phyloP scores from a whole-genome alignment of 2,113 vertebrate genomes.

The Eupsittula cactorum region DNA sequence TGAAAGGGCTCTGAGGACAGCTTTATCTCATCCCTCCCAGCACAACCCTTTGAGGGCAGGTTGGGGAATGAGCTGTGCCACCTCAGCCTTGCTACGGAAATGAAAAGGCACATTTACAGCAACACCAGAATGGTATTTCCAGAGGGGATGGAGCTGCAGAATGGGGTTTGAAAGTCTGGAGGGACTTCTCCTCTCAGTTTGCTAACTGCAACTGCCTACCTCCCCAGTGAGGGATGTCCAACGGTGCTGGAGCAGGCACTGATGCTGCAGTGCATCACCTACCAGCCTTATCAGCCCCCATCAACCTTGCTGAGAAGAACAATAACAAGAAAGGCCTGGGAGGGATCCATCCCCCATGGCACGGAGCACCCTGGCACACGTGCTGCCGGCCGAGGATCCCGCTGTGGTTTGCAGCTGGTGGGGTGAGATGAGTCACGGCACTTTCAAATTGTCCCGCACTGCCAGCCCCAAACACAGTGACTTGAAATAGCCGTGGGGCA shows the following conservation, averaged over 20 bases:
- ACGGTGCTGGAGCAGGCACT: rapidly evolving
- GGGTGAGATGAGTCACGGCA: conserved; percentile 64
- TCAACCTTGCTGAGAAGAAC: neutral
- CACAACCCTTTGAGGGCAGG: neutral
- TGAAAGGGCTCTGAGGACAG: neutral
- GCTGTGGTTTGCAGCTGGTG: conserved; percentile 69
- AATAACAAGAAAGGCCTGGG: neutral
- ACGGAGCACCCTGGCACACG: neutral
- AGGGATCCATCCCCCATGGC: neutral
- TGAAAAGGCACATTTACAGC: neutral
- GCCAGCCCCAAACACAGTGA: conserved; percentile 7
- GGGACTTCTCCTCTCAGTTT: neutral
- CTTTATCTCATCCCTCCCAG: neutral
- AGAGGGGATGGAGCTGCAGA: neutral
- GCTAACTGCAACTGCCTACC: neutral
- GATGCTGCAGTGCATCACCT: neutral
- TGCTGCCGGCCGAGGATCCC: neutral
- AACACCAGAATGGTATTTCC: neutral
- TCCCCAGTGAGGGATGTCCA: rapidly evolving
- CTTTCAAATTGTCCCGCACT: conserved; percentile 66
- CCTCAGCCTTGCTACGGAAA: neutral
- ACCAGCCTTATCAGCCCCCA: neutral
- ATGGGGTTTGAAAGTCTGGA: neutral
- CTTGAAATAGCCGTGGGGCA: neutral
- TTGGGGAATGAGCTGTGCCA: neutral